phyloP scores from a whole-genome alignment of 2,888 invertebrate species.

The Pseudoips prasinana region DNA sequence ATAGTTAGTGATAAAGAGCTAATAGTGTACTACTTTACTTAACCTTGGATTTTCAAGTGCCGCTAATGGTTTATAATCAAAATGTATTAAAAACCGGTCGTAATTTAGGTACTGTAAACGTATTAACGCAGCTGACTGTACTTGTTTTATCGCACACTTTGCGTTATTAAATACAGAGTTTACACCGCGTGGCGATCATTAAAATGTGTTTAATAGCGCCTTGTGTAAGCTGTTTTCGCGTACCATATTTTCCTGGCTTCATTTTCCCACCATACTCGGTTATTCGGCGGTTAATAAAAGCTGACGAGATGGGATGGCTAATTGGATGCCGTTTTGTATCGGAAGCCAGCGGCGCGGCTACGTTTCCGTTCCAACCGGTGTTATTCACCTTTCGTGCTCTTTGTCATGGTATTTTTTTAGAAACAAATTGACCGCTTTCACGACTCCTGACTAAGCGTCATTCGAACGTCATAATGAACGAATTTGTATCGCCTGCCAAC shows the following conservation, averaged over 20 bases:
- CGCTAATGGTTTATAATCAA: too few species aligned
- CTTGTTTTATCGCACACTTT: conserved; percentile 48
- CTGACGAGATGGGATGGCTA: conserved; percentile 63
- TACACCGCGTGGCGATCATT: conserved; percentile 47
- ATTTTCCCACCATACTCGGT: conserved; percentile 53
- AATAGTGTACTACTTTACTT: too few species aligned
- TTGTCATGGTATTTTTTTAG: conserved; percentile 45
- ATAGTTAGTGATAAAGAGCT: too few species aligned
- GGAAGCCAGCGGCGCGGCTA: conserved; percentile 51
- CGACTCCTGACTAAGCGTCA: not conserved
- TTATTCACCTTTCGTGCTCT: conserved; percentile 53
- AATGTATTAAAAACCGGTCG: too few species aligned
- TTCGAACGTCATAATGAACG: not conserved
- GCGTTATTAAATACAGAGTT: conserved; percentile 52
- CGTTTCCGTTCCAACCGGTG: conserved; percentile 48
- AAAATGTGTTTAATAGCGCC: conserved; percentile 57
- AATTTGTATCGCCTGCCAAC: too few species aligned
- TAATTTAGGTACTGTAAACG: too few species aligned
- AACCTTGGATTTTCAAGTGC: too few species aligned
- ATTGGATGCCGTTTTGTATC: conserved; percentile 74
- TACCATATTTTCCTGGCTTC: conserved; percentile 42
- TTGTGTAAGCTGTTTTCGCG: conserved; percentile 53
- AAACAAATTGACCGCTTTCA: conserved; percentile 26
- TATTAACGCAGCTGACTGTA: too few species aligned
- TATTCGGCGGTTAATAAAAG: conserved; percentile 64